Conservation (phyloP, 2,797 vertebrate genomes). For the Melanotaenia boesemani region DNA sequence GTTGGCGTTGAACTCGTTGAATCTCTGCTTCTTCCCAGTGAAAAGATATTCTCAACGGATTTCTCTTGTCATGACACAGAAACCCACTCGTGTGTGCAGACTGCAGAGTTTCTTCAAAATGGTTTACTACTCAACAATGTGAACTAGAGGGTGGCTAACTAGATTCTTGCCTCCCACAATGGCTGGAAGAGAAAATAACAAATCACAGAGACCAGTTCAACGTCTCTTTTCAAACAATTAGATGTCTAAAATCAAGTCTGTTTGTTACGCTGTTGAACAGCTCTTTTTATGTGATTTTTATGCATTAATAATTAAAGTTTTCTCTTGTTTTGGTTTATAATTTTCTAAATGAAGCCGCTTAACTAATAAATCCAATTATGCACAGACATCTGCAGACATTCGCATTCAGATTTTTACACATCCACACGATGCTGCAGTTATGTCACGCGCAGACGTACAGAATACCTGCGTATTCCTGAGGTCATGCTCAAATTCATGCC, state of each 20-base stretch:
- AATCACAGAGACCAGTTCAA: neutral
- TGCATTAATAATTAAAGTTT: neutral
- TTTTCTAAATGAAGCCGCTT: slow-evolving; percentile 2
- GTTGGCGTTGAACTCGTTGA: no score
- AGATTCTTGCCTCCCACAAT: slow-evolving; percentile 26
- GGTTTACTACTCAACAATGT: slow-evolving; percentile 10
- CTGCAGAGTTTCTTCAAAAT: slow-evolving; percentile 46
- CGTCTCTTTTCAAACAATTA: slow-evolving; percentile 2
- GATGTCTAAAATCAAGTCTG: neutral
- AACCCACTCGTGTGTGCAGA: slow-evolving; percentile 18
- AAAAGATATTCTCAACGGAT: neutral
- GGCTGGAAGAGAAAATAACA: slow-evolving; percentile 4
- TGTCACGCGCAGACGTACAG: neutral
- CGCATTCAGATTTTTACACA: neutral
- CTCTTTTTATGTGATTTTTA: neutral
- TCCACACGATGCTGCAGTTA: neutral
- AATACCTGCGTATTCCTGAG: neutral
- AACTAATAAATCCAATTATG: neutral
- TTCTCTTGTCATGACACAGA: slow-evolving; percentile 30
- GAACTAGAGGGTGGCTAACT: slow-evolving; percentile 20
- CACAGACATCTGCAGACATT: no score
- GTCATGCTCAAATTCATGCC: slow-evolving; percentile 9
- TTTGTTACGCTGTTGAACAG: neutral
- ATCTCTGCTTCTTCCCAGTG: slow-evolving; percentile 1
- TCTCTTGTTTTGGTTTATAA: neutral